phyloP scores from a whole-genome alignment of 2,888 invertebrate genomes.

The Lithophane ornitopus region DNA sequence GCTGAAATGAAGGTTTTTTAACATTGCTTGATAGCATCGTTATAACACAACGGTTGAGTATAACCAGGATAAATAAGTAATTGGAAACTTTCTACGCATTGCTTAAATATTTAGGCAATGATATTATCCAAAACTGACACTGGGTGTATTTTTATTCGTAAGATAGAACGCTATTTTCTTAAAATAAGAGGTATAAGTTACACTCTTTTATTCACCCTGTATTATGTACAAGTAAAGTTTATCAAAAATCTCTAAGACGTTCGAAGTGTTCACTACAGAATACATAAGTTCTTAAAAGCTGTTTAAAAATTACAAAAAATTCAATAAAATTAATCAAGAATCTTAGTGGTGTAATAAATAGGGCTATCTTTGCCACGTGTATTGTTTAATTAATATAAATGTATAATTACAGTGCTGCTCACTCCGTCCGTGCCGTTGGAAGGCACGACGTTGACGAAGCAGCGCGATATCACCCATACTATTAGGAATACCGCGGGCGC shows the following conservation, averaged over 20 bases:
- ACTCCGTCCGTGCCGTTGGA: constrained; percentile 84
- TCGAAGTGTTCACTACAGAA: background rate
- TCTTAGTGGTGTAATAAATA: background rate
- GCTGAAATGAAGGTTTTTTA: constrained; percentile 38
- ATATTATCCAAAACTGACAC: background rate
- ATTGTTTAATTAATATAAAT: constrained; percentile 1
- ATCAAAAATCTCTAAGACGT: background rate
- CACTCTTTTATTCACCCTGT: background rate
- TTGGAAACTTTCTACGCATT: too few species aligned
- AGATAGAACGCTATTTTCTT: background rate
- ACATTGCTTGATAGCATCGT: background rate
- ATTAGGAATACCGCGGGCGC: constrained; percentile 87
- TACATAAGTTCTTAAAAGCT: too few species aligned
- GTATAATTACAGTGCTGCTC: constrained; percentile 7
- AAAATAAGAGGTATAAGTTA: background rate
- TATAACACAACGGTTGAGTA: background rate
- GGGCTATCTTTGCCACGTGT: background rate
- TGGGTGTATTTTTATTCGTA: background rate
- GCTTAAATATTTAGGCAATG: background rate
- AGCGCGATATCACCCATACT: constrained; percentile 86
- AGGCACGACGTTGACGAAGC: constrained; percentile 82
- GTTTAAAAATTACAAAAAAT: background rate
- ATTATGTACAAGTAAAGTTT: background rate
- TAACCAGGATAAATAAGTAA: background rate
- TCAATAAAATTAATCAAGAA: background rate